Base-by-base conservation (phyloP, 2,888 invertebrate genomes). In the Morinoia aosen region DNA sequence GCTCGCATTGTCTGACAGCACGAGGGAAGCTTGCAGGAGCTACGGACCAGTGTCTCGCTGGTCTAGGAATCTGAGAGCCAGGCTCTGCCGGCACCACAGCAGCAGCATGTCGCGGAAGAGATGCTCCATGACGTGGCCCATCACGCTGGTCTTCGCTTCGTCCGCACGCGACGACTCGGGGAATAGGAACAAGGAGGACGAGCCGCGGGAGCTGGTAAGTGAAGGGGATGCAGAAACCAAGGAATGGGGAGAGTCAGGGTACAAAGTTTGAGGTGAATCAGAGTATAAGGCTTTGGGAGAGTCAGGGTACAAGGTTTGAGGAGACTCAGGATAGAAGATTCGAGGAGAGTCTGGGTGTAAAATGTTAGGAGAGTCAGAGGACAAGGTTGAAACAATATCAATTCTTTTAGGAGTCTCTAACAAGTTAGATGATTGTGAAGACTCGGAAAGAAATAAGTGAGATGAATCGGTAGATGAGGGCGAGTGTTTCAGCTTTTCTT, bases 21-120 rank as follows among this genome's bases (percentile, higher is more conserved):
- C 76, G 25, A 33, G 3, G 76, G 19, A 16, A 61, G 19, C 61
- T 61, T 61, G 61, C 14, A 93, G 93, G 39, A 5, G 40, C 14
- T 90, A 90, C 90, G 40, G 90, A 95, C 95, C 95, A n/a, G 95
- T 95, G 58, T 95, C 95, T n/a, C 95, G 61, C 0, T 61, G 56
- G 48, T 61, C 40, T 95, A 95, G 16, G 95, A 64, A 97, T 97
- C 98, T 98, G 97, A 98, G 98, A 95, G 98, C 98, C 97, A 98
- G 98, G 97, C 98, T 98, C 97, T 98, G 98, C 97, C 98, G 98
- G 97, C 98, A 98, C 98, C 98, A 98, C 95, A 98, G 98, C 97
- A 98, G 97, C 97, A 98, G 98, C 98, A 98, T 98, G 97, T 98
- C 97, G 97, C 98, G 98, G 97, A 98, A 98, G 96, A 98, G 98